Conservation (phyloP, 2,797 vertebrate genomes). For the Myotis planiceps region DNA sequence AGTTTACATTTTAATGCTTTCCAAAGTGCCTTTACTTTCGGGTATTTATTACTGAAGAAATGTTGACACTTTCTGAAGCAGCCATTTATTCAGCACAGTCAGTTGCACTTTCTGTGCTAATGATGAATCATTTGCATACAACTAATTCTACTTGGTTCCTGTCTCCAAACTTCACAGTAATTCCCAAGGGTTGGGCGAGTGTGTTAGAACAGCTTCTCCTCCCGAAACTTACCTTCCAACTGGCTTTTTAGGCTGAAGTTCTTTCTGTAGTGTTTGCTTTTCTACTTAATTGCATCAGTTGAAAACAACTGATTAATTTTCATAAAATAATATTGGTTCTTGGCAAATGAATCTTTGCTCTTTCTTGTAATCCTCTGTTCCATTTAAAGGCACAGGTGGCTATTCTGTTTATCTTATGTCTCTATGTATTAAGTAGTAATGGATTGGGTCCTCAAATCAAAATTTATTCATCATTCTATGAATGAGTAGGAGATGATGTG, state of each 20-base stretch:
- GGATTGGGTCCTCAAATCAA: background rate
- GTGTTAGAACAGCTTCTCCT: background rate
- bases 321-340: background rate
- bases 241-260: background rate
- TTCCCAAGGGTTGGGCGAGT: too few species aligned
- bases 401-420: background rate
- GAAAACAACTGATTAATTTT: conserved; percentile 1
- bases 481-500: background rate
- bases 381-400: background rate
- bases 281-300: background rate
- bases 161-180: background rate
- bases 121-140: background rate
- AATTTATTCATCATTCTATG: background rate
- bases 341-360: background rate
- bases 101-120: background rate
- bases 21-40: background rate
- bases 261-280: background rate
- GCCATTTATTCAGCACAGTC: background rate
- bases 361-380: background rate
- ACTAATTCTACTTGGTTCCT: background rate
- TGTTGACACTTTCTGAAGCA: background rate
- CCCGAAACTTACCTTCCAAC: background rate
- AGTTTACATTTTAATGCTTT: conserved; percentile 20
- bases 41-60: background rate
- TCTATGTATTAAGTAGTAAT: background rate